These are phyloP conservation scores for Hybognathus amarus DNA, from an alignment of 2,797 vertebrate genomes.

Conservation along the genomic window DNA sequence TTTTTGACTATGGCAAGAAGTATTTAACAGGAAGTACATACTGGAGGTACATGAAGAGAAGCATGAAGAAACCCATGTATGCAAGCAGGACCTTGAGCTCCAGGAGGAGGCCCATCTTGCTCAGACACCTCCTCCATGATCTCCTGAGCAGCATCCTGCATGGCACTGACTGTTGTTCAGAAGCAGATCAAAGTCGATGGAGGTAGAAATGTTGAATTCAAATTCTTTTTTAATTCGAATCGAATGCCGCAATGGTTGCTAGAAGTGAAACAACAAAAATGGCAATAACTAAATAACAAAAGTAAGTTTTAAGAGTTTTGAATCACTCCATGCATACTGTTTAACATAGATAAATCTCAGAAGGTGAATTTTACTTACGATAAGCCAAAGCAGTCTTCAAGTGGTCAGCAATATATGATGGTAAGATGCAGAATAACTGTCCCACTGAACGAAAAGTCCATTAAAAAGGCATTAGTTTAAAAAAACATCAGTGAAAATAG, in stretches of 20 bases:
- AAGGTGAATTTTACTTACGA: slow-evolving; percentile 50
- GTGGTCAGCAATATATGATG: slow-evolving; percentile 70
- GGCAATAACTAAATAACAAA: not conserved
- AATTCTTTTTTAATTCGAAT: slow-evolving; percentile 82
- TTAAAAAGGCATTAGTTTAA: not conserved
- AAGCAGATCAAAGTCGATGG: slow-evolving; percentile 72
- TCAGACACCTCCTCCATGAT: slow-evolving; percentile 76
- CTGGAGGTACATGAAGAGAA: slow-evolving; percentile 78
- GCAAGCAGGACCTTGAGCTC: slow-evolving; percentile 66
- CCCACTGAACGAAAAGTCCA: slow-evolving; percentile 62
- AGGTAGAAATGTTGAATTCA: slow-evolving; percentile 84
- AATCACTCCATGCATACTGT: slow-evolving; percentile 1
- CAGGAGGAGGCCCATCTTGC: slow-evolving; percentile 64
- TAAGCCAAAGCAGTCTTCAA: slow-evolving; percentile 66
- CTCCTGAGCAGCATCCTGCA: slow-evolving; percentile 77
- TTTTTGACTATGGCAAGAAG: not conserved
- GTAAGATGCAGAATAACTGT: slow-evolving; percentile 78
- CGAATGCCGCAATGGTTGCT: slow-evolving; percentile 75
- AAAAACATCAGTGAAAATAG: not conserved
- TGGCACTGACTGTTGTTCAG: slow-evolving; percentile 78
- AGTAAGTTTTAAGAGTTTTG: not conserved
- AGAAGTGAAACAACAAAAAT: not conserved
- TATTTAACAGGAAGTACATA: slow-evolving; percentile 65
- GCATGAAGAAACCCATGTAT: slow-evolving; percentile 71
- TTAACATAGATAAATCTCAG: not conserved